A percentile compares a stretch with the other conserved stretches of the same genome.
These are phyloP conservation scores for Drosophila fulvimacula DNA, from an alignment of 2,888 invertebrate species.

Conservation along the genomic window DNA sequence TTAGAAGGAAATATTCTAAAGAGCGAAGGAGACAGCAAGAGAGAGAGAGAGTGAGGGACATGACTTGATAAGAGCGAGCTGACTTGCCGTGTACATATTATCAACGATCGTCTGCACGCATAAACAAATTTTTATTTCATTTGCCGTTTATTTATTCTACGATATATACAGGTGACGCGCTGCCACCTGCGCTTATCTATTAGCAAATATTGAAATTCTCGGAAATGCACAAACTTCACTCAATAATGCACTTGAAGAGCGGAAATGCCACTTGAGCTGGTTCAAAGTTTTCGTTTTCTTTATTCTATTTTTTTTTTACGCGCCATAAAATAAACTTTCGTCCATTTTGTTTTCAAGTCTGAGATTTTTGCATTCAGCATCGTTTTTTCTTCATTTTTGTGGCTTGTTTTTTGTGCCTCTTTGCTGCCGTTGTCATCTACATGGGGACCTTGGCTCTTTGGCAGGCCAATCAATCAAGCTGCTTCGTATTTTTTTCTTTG, in stretches of 20 bases:
- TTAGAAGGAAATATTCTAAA: conserved; percentile 36
- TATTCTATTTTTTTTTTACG: neutral
- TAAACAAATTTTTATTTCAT: conserved; percentile 69
- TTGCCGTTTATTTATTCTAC: conserved; percentile 56
- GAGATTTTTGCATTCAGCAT: conserved; percentile 66
- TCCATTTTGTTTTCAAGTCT: conserved; percentile 57
- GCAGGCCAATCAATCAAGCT: conserved; percentile 83
- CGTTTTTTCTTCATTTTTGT: conserved; percentile 10
- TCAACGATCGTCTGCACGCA: conserved; percentile 44
- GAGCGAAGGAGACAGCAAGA: neutral
- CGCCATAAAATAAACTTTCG: conserved; percentile 20
- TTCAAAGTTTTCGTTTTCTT: conserved; percentile 8
- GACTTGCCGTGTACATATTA: conserved; percentile 53
- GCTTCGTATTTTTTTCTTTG: conserved; percentile 58
- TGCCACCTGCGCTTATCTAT: conserved; percentile 54
- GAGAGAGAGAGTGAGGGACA: neutral
- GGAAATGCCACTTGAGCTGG: conserved; percentile 40
- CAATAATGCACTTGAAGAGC: conserved; percentile 25
- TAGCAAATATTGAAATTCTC: conserved; percentile 74
- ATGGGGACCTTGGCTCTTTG: conserved; percentile 49
- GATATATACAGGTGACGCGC: conserved; percentile 62
- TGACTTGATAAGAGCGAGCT: neutral
- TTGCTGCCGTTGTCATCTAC: conserved; percentile 28
- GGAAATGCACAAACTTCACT: conserved; percentile 57
- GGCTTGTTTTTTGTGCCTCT: neutral